Conservation (phyloP, 2,888 invertebrate species). For the Pedicia rivosa region DNA sequence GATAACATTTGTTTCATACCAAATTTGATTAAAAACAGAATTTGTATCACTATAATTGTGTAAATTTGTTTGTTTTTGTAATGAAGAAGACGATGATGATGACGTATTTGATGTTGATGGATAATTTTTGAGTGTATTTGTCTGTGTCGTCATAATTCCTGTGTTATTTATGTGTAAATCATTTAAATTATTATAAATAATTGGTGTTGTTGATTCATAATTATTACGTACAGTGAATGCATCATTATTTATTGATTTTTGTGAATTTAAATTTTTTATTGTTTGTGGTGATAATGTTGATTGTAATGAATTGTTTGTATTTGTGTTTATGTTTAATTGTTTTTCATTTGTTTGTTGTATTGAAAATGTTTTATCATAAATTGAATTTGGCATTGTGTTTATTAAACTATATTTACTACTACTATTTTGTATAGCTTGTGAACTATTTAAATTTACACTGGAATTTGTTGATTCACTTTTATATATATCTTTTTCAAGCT, state of each 20-base stretch:
- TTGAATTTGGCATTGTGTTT: conserved; percentile 5
- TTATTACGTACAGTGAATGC: neutral
- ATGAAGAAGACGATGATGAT: no score
- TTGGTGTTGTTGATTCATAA: neutral
- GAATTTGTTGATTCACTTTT: conserved; percentile 11
- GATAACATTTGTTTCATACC: conserved; percentile 31
- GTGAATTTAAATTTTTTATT: neutral
- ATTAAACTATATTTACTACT: conserved; percentile 14
- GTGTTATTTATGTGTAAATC: neutral
- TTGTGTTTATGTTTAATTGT: no score
- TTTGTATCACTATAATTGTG: conserved; percentile 22
- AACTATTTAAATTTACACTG: neutral
- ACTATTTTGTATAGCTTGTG: conserved; percentile 11
- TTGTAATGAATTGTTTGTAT: no score
- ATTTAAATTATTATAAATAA: neutral
- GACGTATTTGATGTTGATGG: conserved; percentile 8
- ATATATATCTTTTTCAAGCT: conserved; percentile 45
- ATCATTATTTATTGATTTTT: neutral
- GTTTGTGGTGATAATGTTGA: conserved; percentile 5
- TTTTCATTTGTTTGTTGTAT: no score
- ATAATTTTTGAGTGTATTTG: conserved; percentile 4
- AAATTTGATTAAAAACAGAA: conserved; percentile 33
- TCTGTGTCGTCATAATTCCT: no score
- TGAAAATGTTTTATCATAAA: no score
- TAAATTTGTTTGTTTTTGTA: conserved; percentile 23